These are phyloP conservation scores for Chlamydotis undulata DNA, from an alignment of 2,113 vertebrate species.

Conservation along the genomic window DNA sequence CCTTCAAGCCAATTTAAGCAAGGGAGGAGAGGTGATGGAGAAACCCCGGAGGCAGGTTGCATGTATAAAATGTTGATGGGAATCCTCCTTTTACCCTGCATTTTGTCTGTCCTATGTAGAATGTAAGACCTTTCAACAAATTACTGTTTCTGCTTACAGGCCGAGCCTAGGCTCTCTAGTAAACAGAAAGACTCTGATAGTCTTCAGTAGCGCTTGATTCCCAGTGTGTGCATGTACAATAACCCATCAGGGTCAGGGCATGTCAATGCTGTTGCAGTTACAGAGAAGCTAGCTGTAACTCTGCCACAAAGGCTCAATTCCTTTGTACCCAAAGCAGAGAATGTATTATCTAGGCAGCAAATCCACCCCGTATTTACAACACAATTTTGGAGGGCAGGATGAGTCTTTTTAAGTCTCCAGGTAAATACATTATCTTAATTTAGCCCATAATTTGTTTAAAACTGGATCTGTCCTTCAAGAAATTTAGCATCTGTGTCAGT, in stretches of 20 bases:
- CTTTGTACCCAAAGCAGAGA: not conserved
- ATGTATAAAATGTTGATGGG: not conserved
- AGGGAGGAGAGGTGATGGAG: not conserved
- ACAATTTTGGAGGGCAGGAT: not conserved
- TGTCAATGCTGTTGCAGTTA: accelerated
- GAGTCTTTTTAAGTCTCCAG: not conserved
- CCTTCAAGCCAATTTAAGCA: not conserved
- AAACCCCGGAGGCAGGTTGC: not conserved
- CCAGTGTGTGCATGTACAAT: not conserved
- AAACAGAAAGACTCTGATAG: not conserved
- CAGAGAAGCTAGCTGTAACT: not conserved
- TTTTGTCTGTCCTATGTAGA: not conserved
- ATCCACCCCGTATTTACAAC: not conserved
- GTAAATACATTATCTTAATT: not conserved
- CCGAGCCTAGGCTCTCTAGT: not conserved
- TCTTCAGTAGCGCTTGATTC: not conserved
- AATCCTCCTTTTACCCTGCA: not conserved
- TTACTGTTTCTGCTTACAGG: not conserved
- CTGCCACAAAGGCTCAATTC: not conserved
- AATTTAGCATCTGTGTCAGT: not conserved
- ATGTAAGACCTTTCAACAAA: not conserved
- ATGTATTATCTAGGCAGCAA: not conserved
- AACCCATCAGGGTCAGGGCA: not conserved
- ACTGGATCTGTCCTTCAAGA: not conserved
- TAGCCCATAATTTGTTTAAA: slow-evolving; percentile 8